Base-by-base conservation (phyloP, 1,140 invertebrate species). In the Cardiocondyla obscurior region DNA sequence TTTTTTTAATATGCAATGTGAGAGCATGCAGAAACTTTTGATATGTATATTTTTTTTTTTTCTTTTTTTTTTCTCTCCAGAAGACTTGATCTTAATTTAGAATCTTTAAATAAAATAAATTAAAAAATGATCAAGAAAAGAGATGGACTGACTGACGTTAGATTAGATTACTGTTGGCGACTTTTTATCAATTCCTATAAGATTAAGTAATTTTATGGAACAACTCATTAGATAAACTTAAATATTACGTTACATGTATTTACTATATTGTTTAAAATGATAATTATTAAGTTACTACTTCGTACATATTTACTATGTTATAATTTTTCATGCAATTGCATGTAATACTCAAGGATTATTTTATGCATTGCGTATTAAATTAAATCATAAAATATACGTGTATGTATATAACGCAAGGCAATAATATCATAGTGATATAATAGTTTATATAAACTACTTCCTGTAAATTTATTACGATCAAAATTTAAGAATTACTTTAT, bases 81-180 rank as follows among this genome's bases (percentile, higher is more conserved):
- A 46, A 76, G 28, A 22, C 28, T 62, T 76, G 42, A 76, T 76
- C 73, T 76, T 76, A 76, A 58, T 73, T 44, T 76, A 64, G 57
- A 74, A 76, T 76, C 73, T 76, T 64, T 19, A 49, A 3, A 33
- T 14, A 2, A 30, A 44, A 58, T 12, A 28, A n/a, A 19, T 30
- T 73, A 60, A 49, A 22, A 33, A 8, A 60, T 16, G 36, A 36
- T 28, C 16, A 39, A 1, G 16, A 16, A 39, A 42, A 42, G 16
- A 5, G 36, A 73, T 22, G n/a, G 7, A 74, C 22, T 74, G 70
- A 74, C 70, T 73, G 22, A 60, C 60, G 51, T 73, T 73, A 57
- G 2, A 14, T 19, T 58, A 28, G 30, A 58, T 3, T 14, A 44
- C 1, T 36, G 22, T 33, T 0, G 19, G 10, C 25, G 16, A 67